Base-by-base conservation (phyloP, 2,888 invertebrate genomes). In the Tridacna gigas region DNA sequence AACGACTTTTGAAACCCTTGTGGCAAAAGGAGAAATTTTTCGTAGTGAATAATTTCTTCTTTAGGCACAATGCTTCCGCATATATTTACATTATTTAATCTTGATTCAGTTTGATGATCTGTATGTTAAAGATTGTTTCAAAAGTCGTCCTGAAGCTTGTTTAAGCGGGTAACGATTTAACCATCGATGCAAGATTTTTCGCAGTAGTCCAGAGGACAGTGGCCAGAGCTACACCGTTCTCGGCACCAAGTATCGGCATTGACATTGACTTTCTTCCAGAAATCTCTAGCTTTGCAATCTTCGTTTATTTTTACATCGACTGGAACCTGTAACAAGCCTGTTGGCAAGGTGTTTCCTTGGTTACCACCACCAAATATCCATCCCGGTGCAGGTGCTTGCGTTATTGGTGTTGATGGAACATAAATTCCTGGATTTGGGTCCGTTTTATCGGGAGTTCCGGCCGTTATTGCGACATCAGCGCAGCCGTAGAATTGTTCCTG, bases 401-500 rank as follows among this genome's bases (percentile, higher is more conserved):
- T 76, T 37, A 13, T 66, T 61, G 7, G 81, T 74, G 37, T 75
- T 79, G 45, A 26, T 66, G 22, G 15, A 60, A 25, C 37, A 15
- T 22, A 47, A 51, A 51, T 26, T 22, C 20, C 51, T 37, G 67
- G 37, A 15, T 13, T 3, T 20, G 5, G 67, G 15, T 67, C 18
- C 37, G 67, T 67, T 13, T 25, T 71, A 18, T 22, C 48, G 11
- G 74, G 61, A 26, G 28, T 61, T 7, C 37, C 15, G 9, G 37
- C 74, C n/a, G 45, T 51, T 22, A 86, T 80, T 20, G 86, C 65
- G 18, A 86, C 80, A 47, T 86, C 86, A 5, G 86, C 77, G 65
- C 86, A 86, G 13, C 86, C 86, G 47, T 80, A 82, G 63, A 86
- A 86, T 45, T 90, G 88, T 81, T 89, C 89, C 60, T 90, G 89